Percentiles rank a stretch among this genome's conserved stretches.
Evolutionary conservation across 2,113 vertebrate genomes (phyloP).

Genomic region (Bubalus kerabau): DNA sequence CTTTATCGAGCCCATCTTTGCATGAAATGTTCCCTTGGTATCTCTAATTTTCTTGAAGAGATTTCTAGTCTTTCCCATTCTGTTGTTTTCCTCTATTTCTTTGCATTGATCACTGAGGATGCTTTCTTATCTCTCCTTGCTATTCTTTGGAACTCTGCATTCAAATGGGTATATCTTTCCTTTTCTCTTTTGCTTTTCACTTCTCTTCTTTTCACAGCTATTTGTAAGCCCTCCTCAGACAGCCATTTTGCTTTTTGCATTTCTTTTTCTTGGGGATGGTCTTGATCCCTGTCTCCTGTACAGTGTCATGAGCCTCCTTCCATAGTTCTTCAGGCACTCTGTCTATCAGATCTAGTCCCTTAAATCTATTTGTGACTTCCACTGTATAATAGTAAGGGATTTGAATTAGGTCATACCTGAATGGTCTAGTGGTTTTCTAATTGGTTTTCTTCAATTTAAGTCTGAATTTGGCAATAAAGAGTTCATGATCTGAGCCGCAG

Average conservation of each 20-base stretch:
- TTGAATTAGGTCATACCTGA: background rate
- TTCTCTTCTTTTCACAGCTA: background rate
- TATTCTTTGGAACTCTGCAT: background rate
- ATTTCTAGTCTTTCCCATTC: background rate
- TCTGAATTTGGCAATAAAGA: background rate
- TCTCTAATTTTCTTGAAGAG: background rate
- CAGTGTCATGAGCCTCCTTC: background rate
- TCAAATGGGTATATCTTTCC: background rate
- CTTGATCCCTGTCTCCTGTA: background rate
- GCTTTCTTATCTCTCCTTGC: background rate
- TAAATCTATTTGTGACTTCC: background rate
- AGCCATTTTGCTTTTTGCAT: background rate
- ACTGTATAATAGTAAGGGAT: background rate
- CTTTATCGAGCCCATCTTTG: background rate
- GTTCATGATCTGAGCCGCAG: background rate
- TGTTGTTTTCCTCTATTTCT: background rate
- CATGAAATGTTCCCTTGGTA: background rate
- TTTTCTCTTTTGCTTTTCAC: background rate
- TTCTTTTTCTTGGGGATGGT: background rate
- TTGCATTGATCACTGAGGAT: background rate
- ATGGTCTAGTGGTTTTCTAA: background rate
- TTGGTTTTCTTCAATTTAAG: background rate
- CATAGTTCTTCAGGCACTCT: background rate
- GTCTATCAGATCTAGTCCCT: background rate
- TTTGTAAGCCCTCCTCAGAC: background rate